Percentiles rank a stretch among this genome's conserved stretches.
Evolutionary conservation across 2,113 vertebrate species (phyloP).

Genomic region (Melanostigma gelatinosum): DNA sequence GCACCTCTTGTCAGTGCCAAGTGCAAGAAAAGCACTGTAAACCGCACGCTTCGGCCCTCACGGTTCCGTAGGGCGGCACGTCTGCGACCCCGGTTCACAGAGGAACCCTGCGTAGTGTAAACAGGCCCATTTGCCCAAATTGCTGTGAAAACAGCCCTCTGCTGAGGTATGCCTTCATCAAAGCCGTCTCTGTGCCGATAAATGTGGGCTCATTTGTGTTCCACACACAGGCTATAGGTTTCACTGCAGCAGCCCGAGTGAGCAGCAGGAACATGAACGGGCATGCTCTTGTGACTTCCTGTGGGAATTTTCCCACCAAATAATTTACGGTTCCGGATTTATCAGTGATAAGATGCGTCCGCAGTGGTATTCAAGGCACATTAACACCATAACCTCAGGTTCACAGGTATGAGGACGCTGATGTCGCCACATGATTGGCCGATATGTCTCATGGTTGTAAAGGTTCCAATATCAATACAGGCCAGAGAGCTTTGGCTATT

Average conservation of each 20-base stretch:
- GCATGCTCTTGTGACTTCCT: slow-evolving; percentile 26
- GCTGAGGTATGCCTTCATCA: slow-evolving; percentile 58
- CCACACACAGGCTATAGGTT: not conserved
- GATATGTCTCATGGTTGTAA: not conserved
- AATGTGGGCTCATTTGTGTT: slow-evolving; percentile 69
- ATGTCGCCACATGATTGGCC: not conserved
- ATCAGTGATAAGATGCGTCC: not conserved
- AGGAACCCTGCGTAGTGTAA: slow-evolving; percentile 59
- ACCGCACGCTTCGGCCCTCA: slow-evolving; percentile 20
- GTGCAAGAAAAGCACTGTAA: slow-evolving; percentile 45
- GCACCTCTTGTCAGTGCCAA: slow-evolving; percentile 41
- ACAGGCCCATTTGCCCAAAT: slow-evolving; percentile 74
- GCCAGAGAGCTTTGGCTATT: not conserved
- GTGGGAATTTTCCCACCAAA: slow-evolving; percentile 8
- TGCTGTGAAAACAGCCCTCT: slow-evolving; percentile 72
- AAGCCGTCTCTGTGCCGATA: slow-evolving; percentile 69
- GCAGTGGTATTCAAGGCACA: not conserved
- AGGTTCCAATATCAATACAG: not conserved
- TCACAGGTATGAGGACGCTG: too few relatives aligned
- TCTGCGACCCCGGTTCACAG: slow-evolving; percentile 54
- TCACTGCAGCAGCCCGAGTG: not conserved
- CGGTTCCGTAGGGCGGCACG: slow-evolving; percentile 14
- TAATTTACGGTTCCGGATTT: not conserved
- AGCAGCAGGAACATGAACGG: slow-evolving; percentile 29
- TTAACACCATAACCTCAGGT: not conserved